A percentile compares a stretch with the other conserved stretches of the same genome.
phyloP scores from a whole-genome alignment of 2,113 vertebrate genomes.

The Cacatua alba region DNA sequence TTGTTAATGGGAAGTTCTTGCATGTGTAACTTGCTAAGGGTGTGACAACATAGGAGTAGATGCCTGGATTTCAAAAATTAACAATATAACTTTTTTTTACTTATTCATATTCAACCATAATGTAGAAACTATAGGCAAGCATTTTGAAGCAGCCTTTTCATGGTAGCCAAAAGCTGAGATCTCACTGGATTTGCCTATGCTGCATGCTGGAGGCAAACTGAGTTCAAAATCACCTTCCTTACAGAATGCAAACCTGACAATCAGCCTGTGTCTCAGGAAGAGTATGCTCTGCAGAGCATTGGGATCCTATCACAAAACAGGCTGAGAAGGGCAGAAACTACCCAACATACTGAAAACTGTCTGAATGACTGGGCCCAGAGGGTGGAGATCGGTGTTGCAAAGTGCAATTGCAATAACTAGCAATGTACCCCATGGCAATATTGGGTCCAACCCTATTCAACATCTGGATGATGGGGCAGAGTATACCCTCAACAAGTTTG shows the following conservation, averaged over 20 bases:
- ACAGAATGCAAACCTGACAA: neutral
- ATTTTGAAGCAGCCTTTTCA: neutral
- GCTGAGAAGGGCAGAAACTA: neutral
- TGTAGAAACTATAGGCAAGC: neutral
- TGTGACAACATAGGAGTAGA: neutral
- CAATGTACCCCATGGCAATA: no score
- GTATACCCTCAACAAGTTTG: neutral
- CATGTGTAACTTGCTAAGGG: neutral
- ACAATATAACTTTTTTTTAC: neutral
- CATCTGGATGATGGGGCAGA: neutral
- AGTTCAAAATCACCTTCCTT: neutral
- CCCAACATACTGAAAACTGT: neutral
- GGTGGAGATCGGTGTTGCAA: neutral
- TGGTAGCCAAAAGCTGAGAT: neutral
- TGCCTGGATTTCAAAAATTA: neutral
- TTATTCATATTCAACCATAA: neutral
- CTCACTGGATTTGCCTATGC: neutral
- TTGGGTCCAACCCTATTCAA: neutral
- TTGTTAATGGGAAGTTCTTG: neutral
- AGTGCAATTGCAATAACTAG: neutral
- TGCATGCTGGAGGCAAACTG: neutral
- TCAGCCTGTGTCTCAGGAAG: neutral
- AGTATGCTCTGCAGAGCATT: neutral
- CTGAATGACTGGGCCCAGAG: neutral
- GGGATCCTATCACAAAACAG: neutral